Conservation (phyloP, 2,888 invertebrate genomes). For the Pogonocherus hispidulus region DNA sequence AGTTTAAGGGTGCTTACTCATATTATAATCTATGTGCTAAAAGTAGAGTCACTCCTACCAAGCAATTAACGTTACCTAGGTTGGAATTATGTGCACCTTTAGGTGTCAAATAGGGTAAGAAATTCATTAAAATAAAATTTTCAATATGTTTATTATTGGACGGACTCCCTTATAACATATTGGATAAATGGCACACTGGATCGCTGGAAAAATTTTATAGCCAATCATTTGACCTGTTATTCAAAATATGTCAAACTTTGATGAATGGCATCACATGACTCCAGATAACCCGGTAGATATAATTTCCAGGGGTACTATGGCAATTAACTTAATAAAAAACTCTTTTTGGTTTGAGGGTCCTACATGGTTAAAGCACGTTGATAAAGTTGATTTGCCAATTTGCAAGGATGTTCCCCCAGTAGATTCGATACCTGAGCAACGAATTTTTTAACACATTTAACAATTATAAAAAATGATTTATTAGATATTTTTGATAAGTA, state of each 20-base stretch:
- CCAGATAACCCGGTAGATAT: slow-evolving; percentile 38
- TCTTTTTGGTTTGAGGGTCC: slow-evolving; percentile 17
- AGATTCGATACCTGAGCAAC: slow-evolving; percentile 3
- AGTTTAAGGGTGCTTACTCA: background rate
- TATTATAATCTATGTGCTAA: slow-evolving; percentile 10
- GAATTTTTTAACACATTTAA: background rate
- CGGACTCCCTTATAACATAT: slow-evolving; percentile 10
- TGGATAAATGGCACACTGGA: slow-evolving; percentile 36
- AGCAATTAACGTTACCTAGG: slow-evolving; percentile 14
- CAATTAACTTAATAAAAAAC: background rate
- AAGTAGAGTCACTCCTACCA: slow-evolving; percentile 14
- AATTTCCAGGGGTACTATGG: slow-evolving; percentile 6
- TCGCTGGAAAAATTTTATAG: slow-evolving; percentile 39
- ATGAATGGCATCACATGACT: slow-evolving; percentile 35
- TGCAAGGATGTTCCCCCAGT: background rate
- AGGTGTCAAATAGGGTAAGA: background rate
- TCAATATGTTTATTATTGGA: background rate
- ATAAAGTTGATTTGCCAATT: background rate
- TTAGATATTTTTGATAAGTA: background rate
- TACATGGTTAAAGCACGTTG: slow-evolving; percentile 7
- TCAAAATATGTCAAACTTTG: slow-evolving; percentile 28
- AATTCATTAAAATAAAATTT: background rate
- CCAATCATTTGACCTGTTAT: slow-evolving; percentile 41
- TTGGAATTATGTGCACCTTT: slow-evolving; percentile 14
- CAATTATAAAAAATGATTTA: background rate